Base-by-base conservation (phyloP, 2,888 invertebrate genomes). In the Dolichopus griseipennis region DNA sequence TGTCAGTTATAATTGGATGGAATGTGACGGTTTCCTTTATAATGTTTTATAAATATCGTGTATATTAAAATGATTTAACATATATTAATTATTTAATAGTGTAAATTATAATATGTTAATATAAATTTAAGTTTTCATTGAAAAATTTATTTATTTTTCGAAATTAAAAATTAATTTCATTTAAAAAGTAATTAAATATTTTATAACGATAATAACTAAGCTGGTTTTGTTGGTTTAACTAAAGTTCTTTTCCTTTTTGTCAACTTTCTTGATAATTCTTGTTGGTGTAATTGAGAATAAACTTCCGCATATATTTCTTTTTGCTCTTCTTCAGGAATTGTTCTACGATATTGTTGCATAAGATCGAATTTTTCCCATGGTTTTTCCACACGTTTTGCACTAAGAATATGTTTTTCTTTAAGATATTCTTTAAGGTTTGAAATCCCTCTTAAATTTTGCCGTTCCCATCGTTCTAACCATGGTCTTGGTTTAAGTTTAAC, bases 301-400 rank as follows among this genome's bases (percentile, higher is more conserved):
- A 97, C 88, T 82, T 97, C 95, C 1, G 88, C 83, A 85, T 90
- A 95, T 75, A 97, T 93, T 76, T 90, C 87, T 41, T 83, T 85
- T 78, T 95, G 93, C 70, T 97, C 95, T 78, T 95, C 95, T 73
- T 91, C 90, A 12, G 95, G 90, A 74, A 96, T 91, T 1, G 92
- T 91, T 79, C 85, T 84, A 86, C 96, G 90, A 79, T 97, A 97
- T 70, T 90, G 85, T 79, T 92, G 92, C 95, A 98, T 96, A 67
- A 98, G 83, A 82, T 98, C 97, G 81, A 89, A 93, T 83, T 94
- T 91, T 77, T 92, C 92, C 88, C 91, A 93, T 0, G 93, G 93
- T 72, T 84, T 91, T 64, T 84, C 86, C 43, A 85, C 77, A 67
- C 84, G 77, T 71, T 86, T 83, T 7, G 89, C 85, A 67, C 86